Evolutionary conservation across 2,888 invertebrate species (phyloP).

Genomic region (Thalpophila matura): DNA sequence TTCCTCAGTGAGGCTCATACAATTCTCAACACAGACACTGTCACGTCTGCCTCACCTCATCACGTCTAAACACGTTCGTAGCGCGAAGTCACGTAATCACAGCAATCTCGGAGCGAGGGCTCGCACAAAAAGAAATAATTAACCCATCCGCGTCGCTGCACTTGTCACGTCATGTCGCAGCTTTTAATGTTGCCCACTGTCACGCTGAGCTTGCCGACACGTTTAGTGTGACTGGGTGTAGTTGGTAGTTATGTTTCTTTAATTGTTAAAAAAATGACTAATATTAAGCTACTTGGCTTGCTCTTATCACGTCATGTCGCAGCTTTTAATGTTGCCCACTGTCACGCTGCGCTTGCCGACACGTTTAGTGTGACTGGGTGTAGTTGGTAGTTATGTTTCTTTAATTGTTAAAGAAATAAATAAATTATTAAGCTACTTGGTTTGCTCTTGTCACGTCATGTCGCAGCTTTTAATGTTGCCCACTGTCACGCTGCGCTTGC

Average conservation of each 20-base stretch:
- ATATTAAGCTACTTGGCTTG: no score
- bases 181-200: constrained; percentile 57
- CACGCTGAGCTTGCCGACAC: constrained; percentile 13
- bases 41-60: constrained; percentile 54
- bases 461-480: constrained; percentile 38
- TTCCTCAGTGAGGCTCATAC: constrained; percentile 6
- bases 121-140: constrained; percentile 87
- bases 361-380: constrained; percentile 1
- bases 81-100: constrained; percentile 80
- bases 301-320: constrained; percentile 67
- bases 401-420: neutral
- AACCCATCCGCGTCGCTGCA: constrained; percentile 76
- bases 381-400: neutral
- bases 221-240: constrained; percentile 35
- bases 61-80: constrained; percentile 67
- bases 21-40: neutral
- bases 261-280: no score
- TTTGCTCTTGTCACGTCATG: constrained; percentile 69
- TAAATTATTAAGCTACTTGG: no score
- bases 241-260: neutral
- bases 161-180: constrained; percentile 70
- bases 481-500: constrained; percentile 14
- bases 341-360: constrained; percentile 7
- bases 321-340: constrained; percentile 36
- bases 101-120: constrained; percentile 79